phyloP scores from a whole-genome alignment of 2,113 vertebrate species.

The Melanerpes formicivorus region DNA sequence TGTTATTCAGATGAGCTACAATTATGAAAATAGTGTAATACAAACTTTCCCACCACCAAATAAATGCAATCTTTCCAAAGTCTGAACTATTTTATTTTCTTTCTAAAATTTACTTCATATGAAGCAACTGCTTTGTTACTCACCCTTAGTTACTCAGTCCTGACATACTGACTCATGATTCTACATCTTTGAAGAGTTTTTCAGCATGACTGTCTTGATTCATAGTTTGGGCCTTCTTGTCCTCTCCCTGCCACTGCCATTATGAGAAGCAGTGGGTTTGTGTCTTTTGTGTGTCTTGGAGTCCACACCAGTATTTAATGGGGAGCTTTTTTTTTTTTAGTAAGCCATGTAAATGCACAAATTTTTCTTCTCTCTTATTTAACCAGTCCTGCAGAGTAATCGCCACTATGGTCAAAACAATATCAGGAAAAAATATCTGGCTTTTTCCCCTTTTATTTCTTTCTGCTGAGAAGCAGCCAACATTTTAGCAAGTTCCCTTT shows the following conservation, averaged over 20 bases:
- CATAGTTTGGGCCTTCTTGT: neutral
- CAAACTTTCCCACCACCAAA: neutral
- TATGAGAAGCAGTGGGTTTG: neutral
- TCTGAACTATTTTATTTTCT: neutral
- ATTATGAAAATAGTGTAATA: neutral
- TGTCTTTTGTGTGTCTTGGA: neutral
- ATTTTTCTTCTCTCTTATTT: neutral
- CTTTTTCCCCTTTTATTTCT: neutral
- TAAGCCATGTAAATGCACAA: neutral
- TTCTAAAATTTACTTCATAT: neutral
- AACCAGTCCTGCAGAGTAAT: neutral
- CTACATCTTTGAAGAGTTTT: neutral
- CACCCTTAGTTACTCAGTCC: neutral
- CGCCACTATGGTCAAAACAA: neutral
- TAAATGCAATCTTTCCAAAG: neutral
- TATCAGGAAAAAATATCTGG: neutral
- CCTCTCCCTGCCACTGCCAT: neutral
- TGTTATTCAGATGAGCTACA: neutral
- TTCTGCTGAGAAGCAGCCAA: neutral
- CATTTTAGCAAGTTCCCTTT: neutral
- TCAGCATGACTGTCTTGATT: neutral
- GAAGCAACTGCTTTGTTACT: neutral
- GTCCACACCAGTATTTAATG: neutral
- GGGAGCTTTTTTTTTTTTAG: neutral
- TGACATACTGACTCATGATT: neutral